Percentiles rank a stretch among this genome's conserved stretches.
Evolutionary conservation across 2,797 vertebrate species (phyloP).

Genomic region (Poeciliopsis gracilis): DNA sequence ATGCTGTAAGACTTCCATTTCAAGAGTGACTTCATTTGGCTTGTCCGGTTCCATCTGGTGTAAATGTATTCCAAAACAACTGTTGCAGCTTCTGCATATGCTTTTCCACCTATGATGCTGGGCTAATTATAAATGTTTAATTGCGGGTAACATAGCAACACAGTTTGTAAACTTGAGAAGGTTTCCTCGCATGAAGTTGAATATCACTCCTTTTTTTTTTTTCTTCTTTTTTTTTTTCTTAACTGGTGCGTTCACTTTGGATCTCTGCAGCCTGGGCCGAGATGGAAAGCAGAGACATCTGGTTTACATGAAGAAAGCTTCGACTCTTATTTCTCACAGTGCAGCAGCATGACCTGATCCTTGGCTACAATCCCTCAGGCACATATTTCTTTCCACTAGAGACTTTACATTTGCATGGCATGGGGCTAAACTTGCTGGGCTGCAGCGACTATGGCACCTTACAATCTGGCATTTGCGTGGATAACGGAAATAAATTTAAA

Average conservation of each 20-base stretch:
- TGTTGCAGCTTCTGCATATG: neutral
- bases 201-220: slow-evolving; percentile 30
- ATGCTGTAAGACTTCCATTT: slow-evolving; percentile 33
- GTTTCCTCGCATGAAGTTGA: slow-evolving; percentile 20
- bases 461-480: slow-evolving; percentile 35
- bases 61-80: slow-evolving; percentile 11
- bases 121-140: neutral
- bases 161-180: neutral
- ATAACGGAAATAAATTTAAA: slow-evolving; percentile 2
- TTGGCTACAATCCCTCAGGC: slow-evolving; percentile 74
- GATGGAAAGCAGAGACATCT: slow-evolving; percentile 79
- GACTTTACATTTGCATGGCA: slow-evolving; percentile 63
- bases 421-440: slow-evolving; percentile 48
- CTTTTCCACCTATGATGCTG: neutral
- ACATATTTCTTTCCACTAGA: slow-evolving; percentile 78
- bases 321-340: slow-evolving; percentile 75
- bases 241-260: slow-evolving; percentile 39
- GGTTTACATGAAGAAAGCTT: slow-evolving; percentile 81
- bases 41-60: slow-evolving; percentile 30
- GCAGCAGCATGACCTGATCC: slow-evolving; percentile 77
- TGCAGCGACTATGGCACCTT: slow-evolving; percentile 20
- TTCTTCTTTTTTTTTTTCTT: slow-evolving; percentile 18
- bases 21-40: slow-evolving; percentile 28
- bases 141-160: neutral
- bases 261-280: slow-evolving; percentile 51